Evolutionary conservation across 2,113 vertebrate species (phyloP).

Genomic region (Serilophus lunatus): DNA sequence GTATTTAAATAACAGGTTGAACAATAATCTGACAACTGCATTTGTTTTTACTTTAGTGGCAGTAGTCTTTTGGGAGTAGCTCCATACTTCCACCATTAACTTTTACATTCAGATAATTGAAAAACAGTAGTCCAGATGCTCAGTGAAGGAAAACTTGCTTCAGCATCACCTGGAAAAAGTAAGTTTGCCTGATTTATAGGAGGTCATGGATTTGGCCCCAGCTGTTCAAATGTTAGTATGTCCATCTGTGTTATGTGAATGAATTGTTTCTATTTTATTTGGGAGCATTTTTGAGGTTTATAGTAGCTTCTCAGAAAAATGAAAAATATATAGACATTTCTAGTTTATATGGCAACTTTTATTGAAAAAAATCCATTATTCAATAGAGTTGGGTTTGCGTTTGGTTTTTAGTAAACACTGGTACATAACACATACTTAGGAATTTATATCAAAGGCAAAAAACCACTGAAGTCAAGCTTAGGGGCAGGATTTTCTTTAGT

Average conservation of each 20-base stretch:
- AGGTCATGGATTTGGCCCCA: not conserved
- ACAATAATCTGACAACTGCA: not conserved
- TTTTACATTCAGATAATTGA: not conserved
- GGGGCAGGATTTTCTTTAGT: not conserved
- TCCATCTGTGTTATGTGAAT: not conserved
- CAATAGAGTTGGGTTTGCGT: not conserved
- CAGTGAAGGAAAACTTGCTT: not conserved
- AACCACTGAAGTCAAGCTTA: not conserved
- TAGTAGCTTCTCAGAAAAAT: not conserved
- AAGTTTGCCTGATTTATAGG: not conserved
- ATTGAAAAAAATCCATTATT: not conserved
- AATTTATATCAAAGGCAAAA: not conserved
- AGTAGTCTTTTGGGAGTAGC: not conserved
- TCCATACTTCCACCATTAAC: not conserved
- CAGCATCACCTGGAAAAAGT: not conserved
- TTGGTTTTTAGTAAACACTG: not conserved
- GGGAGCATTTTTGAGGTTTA: not conserved
- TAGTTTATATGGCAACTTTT: not conserved
- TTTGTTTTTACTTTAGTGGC: not conserved
- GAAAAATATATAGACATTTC: not conserved
- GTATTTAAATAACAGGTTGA: not conserved
- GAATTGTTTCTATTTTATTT: not conserved
- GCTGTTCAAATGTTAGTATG: not conserved
- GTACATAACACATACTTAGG: not conserved
- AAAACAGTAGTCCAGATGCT: not conserved